A percentile compares a stretch with the other conserved stretches of the same genome.
These are phyloP conservation scores for Apamea monoglypha DNA, from an alignment of 2,888 invertebrate genomes.

Conservation along the genomic window DNA sequence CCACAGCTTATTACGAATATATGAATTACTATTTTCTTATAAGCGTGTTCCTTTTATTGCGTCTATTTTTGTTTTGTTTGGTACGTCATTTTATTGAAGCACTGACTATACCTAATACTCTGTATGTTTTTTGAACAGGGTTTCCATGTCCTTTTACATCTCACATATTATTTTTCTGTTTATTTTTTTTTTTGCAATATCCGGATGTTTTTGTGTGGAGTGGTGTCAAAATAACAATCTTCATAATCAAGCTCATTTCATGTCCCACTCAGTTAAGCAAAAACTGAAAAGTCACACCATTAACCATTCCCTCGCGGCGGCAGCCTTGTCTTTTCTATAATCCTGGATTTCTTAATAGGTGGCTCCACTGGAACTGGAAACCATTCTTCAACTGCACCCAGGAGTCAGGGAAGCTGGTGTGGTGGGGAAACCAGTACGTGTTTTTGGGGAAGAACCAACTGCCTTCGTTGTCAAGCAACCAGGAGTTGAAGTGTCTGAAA, in stretches of 20 bases:
- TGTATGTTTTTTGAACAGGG: not conserved
- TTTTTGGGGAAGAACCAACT: constrained; percentile 92
- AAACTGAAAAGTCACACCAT: not conserved
- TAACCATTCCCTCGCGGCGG: too few species aligned
- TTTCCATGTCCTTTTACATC: not conserved
- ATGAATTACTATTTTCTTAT: constrained; percentile 47
- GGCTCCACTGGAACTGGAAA: constrained; percentile 96
- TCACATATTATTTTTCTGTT: too few species aligned
- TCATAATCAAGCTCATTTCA: not conserved
- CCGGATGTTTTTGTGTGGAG: not conserved
- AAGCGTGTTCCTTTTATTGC: constrained; percentile 25
- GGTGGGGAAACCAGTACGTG: constrained; percentile 93
- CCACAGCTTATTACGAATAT: constrained; percentile 46
- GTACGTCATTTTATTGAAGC: not conserved
- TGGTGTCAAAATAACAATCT: not conserved
- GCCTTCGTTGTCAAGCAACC: constrained; percentile 93
- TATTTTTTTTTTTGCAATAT: not conserved
- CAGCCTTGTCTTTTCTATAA: not conserved
- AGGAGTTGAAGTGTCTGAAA: constrained; percentile 86
- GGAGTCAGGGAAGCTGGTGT: constrained; percentile 94
- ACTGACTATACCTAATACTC: not conserved
- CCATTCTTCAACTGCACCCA: constrained; percentile 92
- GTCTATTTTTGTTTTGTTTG: constrained; percentile 17
- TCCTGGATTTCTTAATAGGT: constrained; percentile 79
- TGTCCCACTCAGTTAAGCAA: not conserved